Base-by-base conservation (phyloP, 2,888 invertebrate species). In the Acleris laterana region DNA sequence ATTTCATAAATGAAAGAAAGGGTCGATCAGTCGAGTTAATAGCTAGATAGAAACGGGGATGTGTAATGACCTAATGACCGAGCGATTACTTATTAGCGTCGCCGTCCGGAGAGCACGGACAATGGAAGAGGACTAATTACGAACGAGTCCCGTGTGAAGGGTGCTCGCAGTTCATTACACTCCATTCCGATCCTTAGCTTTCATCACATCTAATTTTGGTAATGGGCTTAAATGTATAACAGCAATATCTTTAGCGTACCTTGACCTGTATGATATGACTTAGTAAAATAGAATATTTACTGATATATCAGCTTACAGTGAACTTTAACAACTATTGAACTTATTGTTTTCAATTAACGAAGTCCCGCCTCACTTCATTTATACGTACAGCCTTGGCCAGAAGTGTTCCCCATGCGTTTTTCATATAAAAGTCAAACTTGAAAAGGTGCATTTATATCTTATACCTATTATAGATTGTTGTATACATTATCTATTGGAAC, bases 71-170 rank as follows among this genome's bases (percentile, higher is more conserved):
- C 55, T 67, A 67, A 63, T 63, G 60, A 57, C 73, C 55, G 68
- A 77, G 76, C 81, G 80, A 85, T 87, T 84, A 82, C 76, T 76
- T 77, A 76, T 83, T 80, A 85, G 83, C 83, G 85, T 84, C 80
- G 82, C 78, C 72, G 78, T 83, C 85, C 84, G 69, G 70, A 79
- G 84, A 84, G 82, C 77, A 72, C 83, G 78, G 32, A 32, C 32
- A 38, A 38, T 38, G 38, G 5, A 80, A 79, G 84, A 87, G 80
- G 73, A 72, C 77, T 84, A 88, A 87, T 88, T 85, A 62, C 51
- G 58, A 38, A 85, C 78, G 73, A 76, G 73, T 78, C 77, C 76
- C 77, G 74, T 77, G 74, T 74, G 73, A 74, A 73, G 50, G 62
- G 71, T 78, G 77, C 77, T 79, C 72, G 79, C 71, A 76, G 88